Evolutionary conservation across 2,888 invertebrate genomes (phyloP), one percentile per base, ranked within the genome.

Genomic region (Hemistola chrysoprasaria): DNA sequence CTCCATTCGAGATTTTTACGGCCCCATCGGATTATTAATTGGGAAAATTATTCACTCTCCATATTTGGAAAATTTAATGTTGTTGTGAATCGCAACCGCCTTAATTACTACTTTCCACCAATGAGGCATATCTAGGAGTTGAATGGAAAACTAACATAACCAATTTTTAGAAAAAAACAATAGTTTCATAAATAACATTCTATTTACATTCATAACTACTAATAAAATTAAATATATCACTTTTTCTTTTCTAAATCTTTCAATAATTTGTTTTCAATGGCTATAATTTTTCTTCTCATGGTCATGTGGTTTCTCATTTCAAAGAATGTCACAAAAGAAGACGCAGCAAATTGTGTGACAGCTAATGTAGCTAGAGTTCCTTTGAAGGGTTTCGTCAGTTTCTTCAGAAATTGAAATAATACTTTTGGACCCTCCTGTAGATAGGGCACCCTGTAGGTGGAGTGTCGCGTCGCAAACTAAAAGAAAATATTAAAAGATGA

Each of bases 401-500:
- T 91, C 3, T 61, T 64, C 57, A 92, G 65, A 9, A 93, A 75
- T 26, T 85, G 65, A 0, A 92, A 82, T 0, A 92, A 74, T 37
- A 90, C 90, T 56, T 72, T 78, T 0, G 91, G 91, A 6, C 91
- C 90, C 34, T 91, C 81, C 0, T 66, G 77, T n/a, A 93, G 62
- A n/a, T 90, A 85, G 2, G 95, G 95, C 10, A 94, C 53, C 50
- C 92, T 85, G 53, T 83, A 91, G 2, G 94, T 94, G 30, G 73
- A 83, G 65, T 92, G 92, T 42, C 91, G 84, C 32, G 90, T 86
- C 16, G 93, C 93, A 50, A 92, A 83, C 92, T 92, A 79, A 51
- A 90, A 90, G n/a, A n/a, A n/a, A n/a, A n/a, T n/a, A n/a, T n/a
- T n/a, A n/a, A n/a, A n/a, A n/a, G n/a, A n/a, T n/a, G n/a, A n/a